phyloP scores from a whole-genome alignment of 2,113 vertebrate species.

The Heterotis niloticus region DNA sequence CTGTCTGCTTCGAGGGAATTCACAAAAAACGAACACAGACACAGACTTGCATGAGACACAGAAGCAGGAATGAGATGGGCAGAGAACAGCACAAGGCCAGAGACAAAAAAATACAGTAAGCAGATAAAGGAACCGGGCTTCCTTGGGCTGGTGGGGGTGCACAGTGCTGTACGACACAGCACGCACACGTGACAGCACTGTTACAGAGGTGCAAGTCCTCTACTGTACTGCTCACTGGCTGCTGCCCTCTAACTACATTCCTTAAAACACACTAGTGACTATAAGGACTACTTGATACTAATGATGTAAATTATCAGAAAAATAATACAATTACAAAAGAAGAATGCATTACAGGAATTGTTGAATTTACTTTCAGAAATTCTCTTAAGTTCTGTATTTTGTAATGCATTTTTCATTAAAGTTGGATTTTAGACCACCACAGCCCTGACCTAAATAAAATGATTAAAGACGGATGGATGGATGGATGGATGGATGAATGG shows the following conservation, averaged over 20 bases:
- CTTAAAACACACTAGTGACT: too few relatives aligned
- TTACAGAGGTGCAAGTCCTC: background rate
- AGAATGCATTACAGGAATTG: too few relatives aligned
- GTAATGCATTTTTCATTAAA: too few relatives aligned
- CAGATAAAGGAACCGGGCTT: background rate
- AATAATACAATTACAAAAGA: too few relatives aligned
- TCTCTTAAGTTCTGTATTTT: too few relatives aligned
- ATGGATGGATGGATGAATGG: too few relatives aligned
- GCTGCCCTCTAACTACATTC: background rate
- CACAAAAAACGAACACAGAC: conserved; percentile 31
- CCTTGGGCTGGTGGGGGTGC: background rate
- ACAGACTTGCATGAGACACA: conserved; percentile 21
- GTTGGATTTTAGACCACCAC: too few relatives aligned
- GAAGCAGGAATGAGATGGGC: background rate
- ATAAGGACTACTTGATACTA: too few relatives aligned
- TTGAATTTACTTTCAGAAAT: too few relatives aligned
- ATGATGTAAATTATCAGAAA: too few relatives aligned
- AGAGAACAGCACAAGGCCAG: background rate
- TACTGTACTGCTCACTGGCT: background rate
- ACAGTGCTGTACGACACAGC: background rate
- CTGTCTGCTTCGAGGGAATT: conserved; percentile 7
- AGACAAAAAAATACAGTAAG: background rate
- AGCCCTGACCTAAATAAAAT: too few relatives aligned
- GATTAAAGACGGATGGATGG: too few relatives aligned
- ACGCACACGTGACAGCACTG: background rate